A percentile compares a stretch with the other conserved stretches of the same genome.
Conservation (phyloP, 2,797 vertebrate genomes). For the Sebastes vulpes region DNA sequence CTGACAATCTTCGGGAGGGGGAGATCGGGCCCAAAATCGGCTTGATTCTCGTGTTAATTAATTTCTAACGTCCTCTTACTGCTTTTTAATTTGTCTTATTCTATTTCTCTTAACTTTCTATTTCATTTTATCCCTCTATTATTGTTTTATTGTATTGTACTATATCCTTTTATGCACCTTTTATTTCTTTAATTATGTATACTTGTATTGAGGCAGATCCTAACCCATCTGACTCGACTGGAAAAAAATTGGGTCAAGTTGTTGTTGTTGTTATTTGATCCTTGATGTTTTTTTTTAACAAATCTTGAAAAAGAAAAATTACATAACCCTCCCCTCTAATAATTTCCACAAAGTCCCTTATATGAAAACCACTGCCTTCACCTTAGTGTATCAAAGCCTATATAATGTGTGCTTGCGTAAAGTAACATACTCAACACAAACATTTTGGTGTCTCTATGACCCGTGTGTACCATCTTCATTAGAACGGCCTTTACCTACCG, state of each 20-base stretch:
- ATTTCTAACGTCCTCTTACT: not conserved
- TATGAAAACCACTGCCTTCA: not conserved
- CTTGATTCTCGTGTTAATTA: no score
- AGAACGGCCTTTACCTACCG: constrained; percentile 29
- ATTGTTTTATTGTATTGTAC: not conserved
- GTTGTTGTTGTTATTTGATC: not conserved
- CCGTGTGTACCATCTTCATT: constrained; percentile 2
- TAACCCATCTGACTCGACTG: not conserved
- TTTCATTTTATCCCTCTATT: not conserved
- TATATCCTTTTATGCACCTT: not conserved
- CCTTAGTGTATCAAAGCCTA: not conserved
- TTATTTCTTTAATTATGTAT: not conserved
- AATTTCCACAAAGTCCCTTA: not conserved
- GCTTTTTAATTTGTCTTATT: not conserved
- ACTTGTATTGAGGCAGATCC: not conserved
- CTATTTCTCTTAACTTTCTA: not conserved
- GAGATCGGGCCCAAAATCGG: no score
- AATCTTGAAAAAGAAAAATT: not conserved
- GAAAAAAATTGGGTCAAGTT: not conserved
- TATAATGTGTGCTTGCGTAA: not conserved
- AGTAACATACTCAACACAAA: not conserved
- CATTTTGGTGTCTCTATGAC: constrained; percentile 10
- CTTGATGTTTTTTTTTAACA: not conserved
- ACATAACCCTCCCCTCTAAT: no score
- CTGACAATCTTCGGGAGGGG: rapidly evolving